Evolutionary conservation across 2,888 invertebrate species (phyloP).

Genomic region (Hyles lineata): DNA sequence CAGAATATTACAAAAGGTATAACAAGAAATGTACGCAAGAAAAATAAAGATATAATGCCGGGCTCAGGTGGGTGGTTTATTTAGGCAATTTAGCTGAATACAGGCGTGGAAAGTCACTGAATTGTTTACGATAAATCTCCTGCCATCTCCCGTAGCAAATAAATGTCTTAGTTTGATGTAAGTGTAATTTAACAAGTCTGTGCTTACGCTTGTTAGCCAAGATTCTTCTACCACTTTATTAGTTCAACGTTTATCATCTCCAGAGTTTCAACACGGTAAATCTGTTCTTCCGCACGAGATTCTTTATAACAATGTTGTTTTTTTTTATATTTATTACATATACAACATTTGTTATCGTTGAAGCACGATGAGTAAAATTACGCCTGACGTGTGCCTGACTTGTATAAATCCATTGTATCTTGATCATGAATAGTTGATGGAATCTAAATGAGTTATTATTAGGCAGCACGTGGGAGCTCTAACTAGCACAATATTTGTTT

Average conservation of each 20-base stretch:
- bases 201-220: constrained; percentile 25
- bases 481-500: constrained; percentile 19
- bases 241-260: neutral
- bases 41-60: constrained; percentile 38
- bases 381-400: neutral
- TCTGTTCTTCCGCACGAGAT: neutral
- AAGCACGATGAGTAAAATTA: no score
- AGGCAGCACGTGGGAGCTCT: constrained; percentile 24
- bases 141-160: constrained; percentile 54
- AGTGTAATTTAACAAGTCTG: constrained; percentile 39
- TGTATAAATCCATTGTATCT: constrained; percentile 27
- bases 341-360: neutral
- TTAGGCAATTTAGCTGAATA: constrained; percentile 53
- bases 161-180: constrained; percentile 46
- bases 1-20: constrained; percentile 15
- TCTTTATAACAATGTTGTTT: neutral
- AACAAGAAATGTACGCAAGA: constrained; percentile 3
- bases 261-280: neutral
- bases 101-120: constrained; percentile 47
- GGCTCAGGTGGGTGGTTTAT: constrained; percentile 52
- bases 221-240: neutral
- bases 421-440: constrained; percentile 40
- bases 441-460: constrained; percentile 32
- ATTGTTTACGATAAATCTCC: constrained; percentile 55
- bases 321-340: constrained; percentile 1